Base-by-base conservation (phyloP, 2,797 vertebrate genomes). In the Tachyglossus aculeatus region DNA sequence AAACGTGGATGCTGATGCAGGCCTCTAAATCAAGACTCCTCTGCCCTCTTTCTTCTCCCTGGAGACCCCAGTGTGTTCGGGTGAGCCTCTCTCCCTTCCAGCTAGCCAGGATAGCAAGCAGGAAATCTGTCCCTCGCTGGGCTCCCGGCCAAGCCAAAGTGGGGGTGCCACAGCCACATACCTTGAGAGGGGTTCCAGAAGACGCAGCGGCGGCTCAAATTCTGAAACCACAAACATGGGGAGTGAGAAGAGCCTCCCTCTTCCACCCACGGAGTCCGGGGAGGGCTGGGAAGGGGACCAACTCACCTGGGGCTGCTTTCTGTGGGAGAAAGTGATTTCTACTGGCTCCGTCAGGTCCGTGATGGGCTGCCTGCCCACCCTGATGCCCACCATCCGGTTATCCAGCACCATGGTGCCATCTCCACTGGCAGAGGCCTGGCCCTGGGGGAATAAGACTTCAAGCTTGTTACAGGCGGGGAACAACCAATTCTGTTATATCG, bases 331-430 rank as follows among this genome's bases (percentile, higher is more conserved):
- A 31, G 25, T 82, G 39, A 98, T 93, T 63, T 53, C 91, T 55
- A 98, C 63, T 0, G 94, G 91, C 41, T 97, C 85, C 0, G 15
- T 0, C 44, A 98, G 91, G 70, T 92, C 9, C 0, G 25, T 31
- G 71, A 96, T 87, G 31, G 82, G 55, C 2, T 65, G 83, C 1
- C 90, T 90, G 74, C 93, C 92, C 64, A 97, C 84, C 0, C 82
- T 93, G 86, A 97, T 85, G 65, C 92, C 95, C 54, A 98, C 93
- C 72, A 97, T 87, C 0, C 87, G 90, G 27, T 84, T 50, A 2
- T 78, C 73, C 21, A 96, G 53, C 53, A 96, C 55, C 1, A 27
- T 25, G 4, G 54, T 65, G 13, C 67, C 76, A 0, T 15, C 1
- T 1, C 80, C 50, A 39, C 80, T 73, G 32, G 32, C 36, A 31